Conservation (phyloP, 2,797 vertebrate species). For the Hypotaenidia philippensis region DNA sequence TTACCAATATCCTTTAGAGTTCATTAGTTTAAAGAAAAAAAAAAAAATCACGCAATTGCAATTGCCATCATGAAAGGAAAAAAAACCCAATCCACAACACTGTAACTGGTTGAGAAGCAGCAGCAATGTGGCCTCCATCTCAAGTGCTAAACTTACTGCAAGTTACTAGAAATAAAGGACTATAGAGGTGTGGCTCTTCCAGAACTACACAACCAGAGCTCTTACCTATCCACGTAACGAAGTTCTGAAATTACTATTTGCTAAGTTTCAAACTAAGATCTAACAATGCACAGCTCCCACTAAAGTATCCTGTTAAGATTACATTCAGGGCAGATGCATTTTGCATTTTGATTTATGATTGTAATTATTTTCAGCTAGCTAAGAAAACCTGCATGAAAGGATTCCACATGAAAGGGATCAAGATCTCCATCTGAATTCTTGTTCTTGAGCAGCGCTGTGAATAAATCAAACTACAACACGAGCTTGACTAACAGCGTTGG, state of each 20-base stretch:
- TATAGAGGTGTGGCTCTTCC: not conserved
- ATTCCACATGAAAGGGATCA: not conserved
- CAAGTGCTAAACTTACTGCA: not conserved
- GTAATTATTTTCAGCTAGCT: slow-evolving; percentile 19
- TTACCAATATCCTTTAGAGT: not conserved
- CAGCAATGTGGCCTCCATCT: not conserved
- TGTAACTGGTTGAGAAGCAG: not conserved
- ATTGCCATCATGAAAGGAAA: not conserved
- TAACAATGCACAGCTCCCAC: not conserved
- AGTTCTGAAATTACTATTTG: not conserved
- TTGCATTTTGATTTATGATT: slow-evolving; percentile 42
- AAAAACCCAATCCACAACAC: too few relatives aligned
- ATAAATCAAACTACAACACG: not conserved
- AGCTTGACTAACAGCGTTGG: not conserved
- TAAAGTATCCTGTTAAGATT: not conserved
- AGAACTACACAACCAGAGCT: not conserved
- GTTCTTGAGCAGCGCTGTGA: slow-evolving; percentile 21
- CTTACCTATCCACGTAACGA: not conserved
- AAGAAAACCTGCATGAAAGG: slow-evolving; percentile 2
- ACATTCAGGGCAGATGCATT: not conserved
- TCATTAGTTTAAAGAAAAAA: not conserved
- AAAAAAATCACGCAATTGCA: not conserved
- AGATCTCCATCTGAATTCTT: not conserved
- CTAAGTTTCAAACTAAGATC: not conserved
- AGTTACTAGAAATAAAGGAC: not conserved